Evolutionary conservation across 2,113 vertebrate species (phyloP).

Genomic region (Verasper variegatus): DNA sequence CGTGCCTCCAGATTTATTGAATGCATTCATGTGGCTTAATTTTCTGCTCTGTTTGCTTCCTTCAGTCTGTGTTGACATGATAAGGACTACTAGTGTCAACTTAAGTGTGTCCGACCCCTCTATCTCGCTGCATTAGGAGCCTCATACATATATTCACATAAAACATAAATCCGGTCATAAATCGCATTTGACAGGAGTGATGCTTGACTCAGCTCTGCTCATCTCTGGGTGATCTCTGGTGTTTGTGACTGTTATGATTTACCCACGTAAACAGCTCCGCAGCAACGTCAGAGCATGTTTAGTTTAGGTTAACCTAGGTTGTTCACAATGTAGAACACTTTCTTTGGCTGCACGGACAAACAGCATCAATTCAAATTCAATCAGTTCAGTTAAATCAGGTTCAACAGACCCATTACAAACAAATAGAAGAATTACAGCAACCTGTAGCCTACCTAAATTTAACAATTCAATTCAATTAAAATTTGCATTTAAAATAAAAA

Average conservation of each 20-base stretch:
- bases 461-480: too few species aligned
- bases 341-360: too few species aligned
- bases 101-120: conserved; percentile 27
- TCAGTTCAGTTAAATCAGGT: too few species aligned
- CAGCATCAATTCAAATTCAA: too few species aligned
- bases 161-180: neutral
- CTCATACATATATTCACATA: conserved; percentile 15
- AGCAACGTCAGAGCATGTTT: neutral
- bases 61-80: conserved; percentile 62
- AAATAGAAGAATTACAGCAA: too few species aligned
- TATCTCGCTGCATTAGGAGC: conserved; percentile 23
- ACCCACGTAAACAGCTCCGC: neutral
- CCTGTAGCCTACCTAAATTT: too few species aligned
- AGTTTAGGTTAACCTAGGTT: too few species aligned
- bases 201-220: conserved; percentile 1
- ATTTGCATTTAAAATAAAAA: too few species aligned
- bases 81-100: conserved; percentile 53
- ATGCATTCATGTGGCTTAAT: conserved; percentile 46
- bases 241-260: neutral
- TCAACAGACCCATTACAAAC: too few species aligned
- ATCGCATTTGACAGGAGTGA: neutral
- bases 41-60: conserved; percentile 59
- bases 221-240: neutral
- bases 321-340: too few species aligned
- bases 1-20: conserved; percentile 50